Evolutionary conservation across 2,888 invertebrate species (phyloP).

Genomic region (Arctia plantaginis): DNA sequence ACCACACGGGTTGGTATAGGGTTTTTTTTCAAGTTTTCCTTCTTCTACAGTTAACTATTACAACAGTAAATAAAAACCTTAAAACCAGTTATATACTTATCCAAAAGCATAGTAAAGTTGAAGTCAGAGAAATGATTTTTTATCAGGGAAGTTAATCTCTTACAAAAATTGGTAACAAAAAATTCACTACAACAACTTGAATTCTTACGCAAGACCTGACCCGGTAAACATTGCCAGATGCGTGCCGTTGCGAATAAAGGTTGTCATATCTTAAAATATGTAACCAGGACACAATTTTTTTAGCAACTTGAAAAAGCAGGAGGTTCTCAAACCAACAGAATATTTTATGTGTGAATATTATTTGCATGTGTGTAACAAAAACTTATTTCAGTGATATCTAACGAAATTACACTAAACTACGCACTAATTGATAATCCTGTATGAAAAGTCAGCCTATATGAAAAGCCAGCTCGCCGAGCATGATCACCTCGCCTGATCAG

Average conservation of each 20-base stretch:
- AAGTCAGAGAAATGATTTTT: neutral
- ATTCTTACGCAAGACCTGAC: conserved; percentile 16
- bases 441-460: too few species aligned
- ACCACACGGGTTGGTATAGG: too few species aligned
- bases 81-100: too few species aligned
- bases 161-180: conserved; percentile 5
- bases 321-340: neutral
- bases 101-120: neutral
- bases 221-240: conserved; percentile 39
- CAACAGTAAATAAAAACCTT: too few species aligned
- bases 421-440: too few species aligned
- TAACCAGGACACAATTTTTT: conserved; percentile 54
- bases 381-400: too few species aligned
- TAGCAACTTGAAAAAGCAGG: neutral
- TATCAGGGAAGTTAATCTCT: neutral
- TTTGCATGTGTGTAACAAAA: too few species aligned
- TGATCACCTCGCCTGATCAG: too few species aligned
- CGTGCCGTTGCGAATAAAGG: conserved; percentile 39
- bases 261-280: conserved; percentile 54
- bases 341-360: neutral
- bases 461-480: too few species aligned
- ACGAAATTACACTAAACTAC: too few species aligned
- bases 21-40: too few species aligned
- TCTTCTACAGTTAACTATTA: too few species aligned
- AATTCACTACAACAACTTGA: conserved; percentile 5